These are phyloP conservation scores for Drosophila pseudotalamancana DNA, from an alignment of 2,888 invertebrate genomes.

Conservation along the genomic window DNA sequence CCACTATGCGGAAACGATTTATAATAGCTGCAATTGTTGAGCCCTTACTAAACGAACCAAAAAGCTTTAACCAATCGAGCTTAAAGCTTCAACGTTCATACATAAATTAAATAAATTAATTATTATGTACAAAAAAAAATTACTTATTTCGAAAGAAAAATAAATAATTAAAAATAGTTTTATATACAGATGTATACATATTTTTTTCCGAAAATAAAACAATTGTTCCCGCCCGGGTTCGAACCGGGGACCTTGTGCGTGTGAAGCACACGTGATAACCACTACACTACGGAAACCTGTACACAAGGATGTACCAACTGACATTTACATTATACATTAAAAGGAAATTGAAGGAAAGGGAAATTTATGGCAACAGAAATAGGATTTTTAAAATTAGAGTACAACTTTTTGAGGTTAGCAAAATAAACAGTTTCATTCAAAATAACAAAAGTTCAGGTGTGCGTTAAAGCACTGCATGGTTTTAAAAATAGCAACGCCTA, in stretches of 20 bases:
- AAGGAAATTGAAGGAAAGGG: not conserved
- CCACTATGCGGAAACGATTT: not conserved
- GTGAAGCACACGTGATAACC: conserved; percentile 84
- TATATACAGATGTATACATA: too few species aligned
- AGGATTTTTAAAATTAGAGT: too few species aligned
- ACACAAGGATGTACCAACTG: rapidly evolving
- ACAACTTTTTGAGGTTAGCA: not conserved
- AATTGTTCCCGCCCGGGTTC: conserved; percentile 83
- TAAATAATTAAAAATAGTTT: not conserved
- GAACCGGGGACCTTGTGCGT: conserved; percentile 84
- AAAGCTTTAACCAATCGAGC: conserved; percentile 30
- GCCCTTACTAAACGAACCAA: not conserved
- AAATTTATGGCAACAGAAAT: not conserved
- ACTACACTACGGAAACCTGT: conserved; percentile 82
- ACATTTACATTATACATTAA: not conserved
- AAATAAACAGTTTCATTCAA: not conserved
- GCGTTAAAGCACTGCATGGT: not conserved
- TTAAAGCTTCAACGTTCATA: conserved; percentile 4
- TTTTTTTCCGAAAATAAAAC: not conserved
- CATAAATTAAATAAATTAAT: not conserved
- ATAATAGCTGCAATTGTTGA: not conserved
- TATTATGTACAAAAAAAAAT: too few species aligned
- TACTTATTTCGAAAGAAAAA: not conserved
- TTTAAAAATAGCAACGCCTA: not conserved
- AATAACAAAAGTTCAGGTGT: not conserved